Conservation (phyloP, 2,113 vertebrate species). For the Camarhynchus parvulus region DNA sequence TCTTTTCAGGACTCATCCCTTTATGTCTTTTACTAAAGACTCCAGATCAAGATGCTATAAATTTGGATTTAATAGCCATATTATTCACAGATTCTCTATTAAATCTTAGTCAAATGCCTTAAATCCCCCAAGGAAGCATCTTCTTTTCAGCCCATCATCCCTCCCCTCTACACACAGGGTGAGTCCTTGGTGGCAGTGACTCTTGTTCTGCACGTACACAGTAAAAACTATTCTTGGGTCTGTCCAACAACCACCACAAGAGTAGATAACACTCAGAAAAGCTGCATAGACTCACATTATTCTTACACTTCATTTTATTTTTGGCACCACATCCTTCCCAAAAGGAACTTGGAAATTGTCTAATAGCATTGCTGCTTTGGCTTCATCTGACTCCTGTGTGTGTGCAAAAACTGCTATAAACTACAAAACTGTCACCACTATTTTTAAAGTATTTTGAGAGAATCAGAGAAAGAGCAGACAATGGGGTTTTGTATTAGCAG, state of each 20-base stretch:
- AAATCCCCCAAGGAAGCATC: not conserved
- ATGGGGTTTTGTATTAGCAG: not conserved
- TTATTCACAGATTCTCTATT: not conserved
- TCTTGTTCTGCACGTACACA: not conserved
- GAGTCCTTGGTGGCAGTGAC: not conserved
- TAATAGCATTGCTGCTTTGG: not conserved
- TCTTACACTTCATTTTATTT: slow-evolving; percentile 49
- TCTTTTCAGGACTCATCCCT: not conserved
- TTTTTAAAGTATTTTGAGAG: slow-evolving; percentile 7
- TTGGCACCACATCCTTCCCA: slow-evolving; percentile 54
- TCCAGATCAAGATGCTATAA: not conserved
- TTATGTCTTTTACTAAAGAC: not conserved
- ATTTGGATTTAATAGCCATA: not conserved
- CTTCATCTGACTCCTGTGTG: not conserved
- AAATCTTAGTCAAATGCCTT: not conserved
- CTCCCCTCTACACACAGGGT: not conserved
- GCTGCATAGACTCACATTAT: slow-evolving; percentile 10
- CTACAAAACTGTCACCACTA: not conserved
- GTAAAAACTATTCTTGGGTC: not conserved
- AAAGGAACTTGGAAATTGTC: slow-evolving; percentile 48
- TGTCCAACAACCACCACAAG: not conserved
- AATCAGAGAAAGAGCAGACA: slow-evolving; percentile 7
- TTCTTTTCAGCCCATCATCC: not conserved
- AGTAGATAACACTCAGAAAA: slow-evolving; percentile 18
- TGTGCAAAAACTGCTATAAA: slow-evolving; percentile 33